Conservation (phyloP, 64 coral and sea anemone genomes). For the Orbicella faveolata region DNA sequence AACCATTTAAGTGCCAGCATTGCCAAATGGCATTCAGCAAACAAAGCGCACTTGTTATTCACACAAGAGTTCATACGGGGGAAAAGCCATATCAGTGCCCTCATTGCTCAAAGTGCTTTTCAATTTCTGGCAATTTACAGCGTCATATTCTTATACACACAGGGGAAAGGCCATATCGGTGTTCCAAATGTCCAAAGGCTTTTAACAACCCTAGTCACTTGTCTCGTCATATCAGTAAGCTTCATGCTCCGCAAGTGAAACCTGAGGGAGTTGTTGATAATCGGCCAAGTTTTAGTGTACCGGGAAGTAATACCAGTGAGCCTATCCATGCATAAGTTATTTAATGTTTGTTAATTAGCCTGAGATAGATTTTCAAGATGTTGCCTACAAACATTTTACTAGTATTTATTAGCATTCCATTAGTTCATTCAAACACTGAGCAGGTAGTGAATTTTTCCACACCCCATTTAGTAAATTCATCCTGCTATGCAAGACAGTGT, state of each 20-base stretch:
- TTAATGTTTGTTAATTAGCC: background rate
- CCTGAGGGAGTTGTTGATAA: slow-evolving; percentile 8
- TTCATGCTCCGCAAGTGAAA: slow-evolving; percentile 77
- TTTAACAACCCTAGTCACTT: slow-evolving; percentile 99
- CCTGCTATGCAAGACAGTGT: background rate
- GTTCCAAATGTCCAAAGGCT: slow-evolving; percentile 89
- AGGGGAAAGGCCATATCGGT: slow-evolving; percentile 88
- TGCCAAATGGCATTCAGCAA: slow-evolving; percentile 98
- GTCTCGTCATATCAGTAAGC: slow-evolving; percentile 92
- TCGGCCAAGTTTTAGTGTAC: background rate
- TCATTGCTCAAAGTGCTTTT: slow-evolving; percentile 90
- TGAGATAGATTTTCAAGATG: background rate
- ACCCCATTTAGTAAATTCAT: background rate
- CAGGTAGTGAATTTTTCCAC: background rate
- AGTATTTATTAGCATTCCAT: background rate
- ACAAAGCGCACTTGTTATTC: slow-evolving; percentile 98
- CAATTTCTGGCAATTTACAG: slow-evolving; percentile 96
- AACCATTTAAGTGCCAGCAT: slow-evolving; percentile 90
- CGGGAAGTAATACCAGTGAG: slow-evolving; percentile 7
- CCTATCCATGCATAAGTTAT: slow-evolving; percentile 19
- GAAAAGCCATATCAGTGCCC: slow-evolving; percentile 96
- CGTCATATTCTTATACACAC: slow-evolving; percentile 97
- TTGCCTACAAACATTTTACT: background rate
- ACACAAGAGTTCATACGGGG: slow-evolving; percentile 93
- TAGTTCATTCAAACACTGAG: background rate